These are phyloP conservation scores for Panzeria rudis DNA, from an alignment of 2,888 invertebrate species.

Conservation along the genomic window DNA sequence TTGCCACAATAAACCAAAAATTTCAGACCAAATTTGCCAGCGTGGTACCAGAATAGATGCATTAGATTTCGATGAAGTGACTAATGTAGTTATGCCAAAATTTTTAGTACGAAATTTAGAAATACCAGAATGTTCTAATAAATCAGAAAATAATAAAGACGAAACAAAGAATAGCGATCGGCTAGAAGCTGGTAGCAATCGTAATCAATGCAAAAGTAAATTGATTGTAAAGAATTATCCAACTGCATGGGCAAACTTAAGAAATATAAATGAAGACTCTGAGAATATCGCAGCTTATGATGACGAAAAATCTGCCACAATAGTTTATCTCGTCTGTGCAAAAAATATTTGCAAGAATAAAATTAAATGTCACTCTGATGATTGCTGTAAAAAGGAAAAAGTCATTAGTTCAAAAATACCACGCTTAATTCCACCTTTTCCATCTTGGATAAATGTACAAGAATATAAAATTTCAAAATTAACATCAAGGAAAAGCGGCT, in stretches of 20 bases:
- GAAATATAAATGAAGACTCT: too few relatives aligned
- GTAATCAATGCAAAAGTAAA: not conserved
- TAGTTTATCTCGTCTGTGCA: not conserved
- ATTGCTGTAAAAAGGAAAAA: not conserved
- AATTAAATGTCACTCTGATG: not conserved
- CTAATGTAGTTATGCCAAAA: slow-evolving; percentile 1
- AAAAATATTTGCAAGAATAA: not conserved
- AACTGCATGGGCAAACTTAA: not conserved
- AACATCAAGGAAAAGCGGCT: not conserved
- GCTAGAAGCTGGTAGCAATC: slow-evolving; percentile 15
- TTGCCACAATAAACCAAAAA: not conserved
- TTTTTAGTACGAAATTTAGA: not conserved
- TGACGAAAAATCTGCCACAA: not conserved
- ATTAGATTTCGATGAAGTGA: slow-evolving; percentile 1
- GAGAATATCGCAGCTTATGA: not conserved
- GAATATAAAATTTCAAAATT: not conserved
- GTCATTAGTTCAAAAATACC: slow-evolving; percentile 20
- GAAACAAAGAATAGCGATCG: not conserved
- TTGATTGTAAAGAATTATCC: not conserved
- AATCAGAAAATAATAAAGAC: not conserved
- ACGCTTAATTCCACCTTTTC: not conserved
- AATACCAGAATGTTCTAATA: not conserved
- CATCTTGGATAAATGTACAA: not conserved
- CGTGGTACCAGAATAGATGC: not conserved
- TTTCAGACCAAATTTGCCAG: not conserved